These are phyloP conservation scores for Drosophila littoralis DNA, from an alignment of 1,140 invertebrate genomes.

Conservation along the genomic window DNA sequence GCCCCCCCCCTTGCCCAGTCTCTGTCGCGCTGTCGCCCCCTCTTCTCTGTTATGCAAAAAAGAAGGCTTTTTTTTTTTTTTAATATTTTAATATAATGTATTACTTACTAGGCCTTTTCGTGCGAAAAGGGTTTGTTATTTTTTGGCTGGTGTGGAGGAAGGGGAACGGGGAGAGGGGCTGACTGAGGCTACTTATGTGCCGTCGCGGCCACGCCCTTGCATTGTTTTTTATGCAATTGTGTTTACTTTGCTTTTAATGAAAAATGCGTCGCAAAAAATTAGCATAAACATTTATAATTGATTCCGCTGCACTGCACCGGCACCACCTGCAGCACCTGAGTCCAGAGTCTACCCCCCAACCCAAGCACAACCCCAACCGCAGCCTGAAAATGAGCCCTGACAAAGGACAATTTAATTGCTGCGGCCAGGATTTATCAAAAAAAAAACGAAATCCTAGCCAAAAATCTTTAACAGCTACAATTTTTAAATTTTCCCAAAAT, in stretches of 20 bases:
- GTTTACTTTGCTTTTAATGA: conserved; percentile 70
- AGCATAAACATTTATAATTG: conserved; percentile 74
- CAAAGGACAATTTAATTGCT: no score
- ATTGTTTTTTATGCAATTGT: conserved; percentile 31
- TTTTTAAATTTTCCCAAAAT: no score
- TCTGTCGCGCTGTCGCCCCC: neutral
- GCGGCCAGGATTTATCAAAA: no score
- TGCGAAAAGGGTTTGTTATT: neutral
- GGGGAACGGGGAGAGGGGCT: neutral
- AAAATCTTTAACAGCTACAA: no score
- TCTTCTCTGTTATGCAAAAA: conserved; percentile 30
- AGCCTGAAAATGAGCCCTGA: neutral
- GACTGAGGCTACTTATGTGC: conserved; percentile 25
- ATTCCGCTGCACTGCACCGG: conserved; percentile 50
- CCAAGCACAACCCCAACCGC: neutral
- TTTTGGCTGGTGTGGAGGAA: no score
- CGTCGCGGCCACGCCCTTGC: conserved; percentile 40
- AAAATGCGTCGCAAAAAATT: conserved; percentile 67
- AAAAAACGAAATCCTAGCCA: no score
- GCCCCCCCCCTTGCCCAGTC: neutral
- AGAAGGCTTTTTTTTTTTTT: conserved; percentile 45
- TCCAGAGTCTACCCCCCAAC: neutral
- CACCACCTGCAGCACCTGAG: conserved; percentile 30
- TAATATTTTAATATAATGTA: conserved; percentile 76
- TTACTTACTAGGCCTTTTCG: conserved; percentile 48